A percentile compares a stretch with the other conserved stretches of the same genome.
These are phyloP conservation scores for Lasioglossum marginatum DNA, from an alignment of 2,888 invertebrate species.

Conservation along the genomic window DNA sequence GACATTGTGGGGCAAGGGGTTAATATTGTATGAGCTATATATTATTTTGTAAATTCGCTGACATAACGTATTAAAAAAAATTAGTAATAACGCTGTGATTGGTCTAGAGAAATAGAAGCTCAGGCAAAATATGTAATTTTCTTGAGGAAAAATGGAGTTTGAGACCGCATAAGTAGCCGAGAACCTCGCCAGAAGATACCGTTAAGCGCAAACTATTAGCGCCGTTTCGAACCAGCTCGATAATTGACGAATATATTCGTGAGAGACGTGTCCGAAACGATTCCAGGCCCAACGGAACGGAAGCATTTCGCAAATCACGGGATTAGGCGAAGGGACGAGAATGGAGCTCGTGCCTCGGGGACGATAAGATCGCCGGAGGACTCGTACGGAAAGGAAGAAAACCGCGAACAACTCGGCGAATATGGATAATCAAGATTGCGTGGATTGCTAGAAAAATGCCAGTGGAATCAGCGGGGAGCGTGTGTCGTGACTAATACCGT, in stretches of 20 bases:
- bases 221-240: slow-evolving; percentile 18
- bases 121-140: background rate
- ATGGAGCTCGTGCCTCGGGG: background rate
- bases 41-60: too few species aligned
- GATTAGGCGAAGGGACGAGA: background rate
- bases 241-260: slow-evolving; percentile 34
- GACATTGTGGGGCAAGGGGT: too few species aligned
- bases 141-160: background rate
- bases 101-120: background rate
- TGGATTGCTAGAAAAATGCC: slow-evolving; percentile 23
- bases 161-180: background rate
- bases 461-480: slow-evolving; percentile 14
- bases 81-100: too few species aligned
- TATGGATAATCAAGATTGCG: slow-evolving; percentile 40
- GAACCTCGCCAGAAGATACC: slow-evolving; percentile 5
- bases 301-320: background rate
- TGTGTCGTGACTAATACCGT: slow-evolving; percentile 26
- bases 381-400: background rate
- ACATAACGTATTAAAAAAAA: too few species aligned
- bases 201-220: slow-evolving; percentile 37
- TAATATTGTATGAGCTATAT: too few species aligned
- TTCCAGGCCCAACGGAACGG: background rate
- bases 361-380: slow-evolving; percentile 6
- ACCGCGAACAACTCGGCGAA: slow-evolving; percentile 4
- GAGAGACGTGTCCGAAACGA: background rate